Evolutionary conservation across 2,113 vertebrate species (phyloP).

Genomic region (Thunnus maccoyii): DNA sequence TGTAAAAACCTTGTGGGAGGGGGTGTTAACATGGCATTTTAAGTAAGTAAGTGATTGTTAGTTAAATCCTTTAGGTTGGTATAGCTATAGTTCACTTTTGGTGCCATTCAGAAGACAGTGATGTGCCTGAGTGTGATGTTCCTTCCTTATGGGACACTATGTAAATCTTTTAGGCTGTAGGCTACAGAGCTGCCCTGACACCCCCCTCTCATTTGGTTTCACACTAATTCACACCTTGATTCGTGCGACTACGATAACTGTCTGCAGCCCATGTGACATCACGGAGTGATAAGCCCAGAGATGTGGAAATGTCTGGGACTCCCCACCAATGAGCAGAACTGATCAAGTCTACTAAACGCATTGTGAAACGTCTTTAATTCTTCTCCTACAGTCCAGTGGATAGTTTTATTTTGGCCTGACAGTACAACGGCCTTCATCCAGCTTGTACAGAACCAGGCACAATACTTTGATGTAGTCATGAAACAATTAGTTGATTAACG

Average conservation of each 20-base stretch:
- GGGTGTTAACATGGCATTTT: background rate
- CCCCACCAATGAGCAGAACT: background rate
- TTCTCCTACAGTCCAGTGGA: background rate
- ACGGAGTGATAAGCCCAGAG: background rate
- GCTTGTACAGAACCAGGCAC: background rate
- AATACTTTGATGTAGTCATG: too few relatives aligned
- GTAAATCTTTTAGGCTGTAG: background rate
- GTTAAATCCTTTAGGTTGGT: too few relatives aligned
- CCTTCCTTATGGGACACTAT: background rate
- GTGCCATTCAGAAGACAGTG: too few relatives aligned
- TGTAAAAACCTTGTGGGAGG: background rate
- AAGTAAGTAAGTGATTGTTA: too few relatives aligned
- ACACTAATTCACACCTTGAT: background rate
- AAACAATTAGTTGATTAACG: too few relatives aligned
- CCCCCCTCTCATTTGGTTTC: background rate
- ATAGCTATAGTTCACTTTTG: background rate
- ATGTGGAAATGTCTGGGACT: conserved; percentile 12
- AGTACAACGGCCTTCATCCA: background rate
- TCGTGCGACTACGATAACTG: background rate
- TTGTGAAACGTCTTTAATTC: background rate
- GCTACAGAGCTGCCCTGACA: background rate
- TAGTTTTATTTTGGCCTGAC: background rate
- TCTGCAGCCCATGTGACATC: conserved; percentile 3
- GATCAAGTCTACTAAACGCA: background rate
- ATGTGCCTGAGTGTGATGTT: background rate